Conservation (phyloP, 1,140 invertebrate species). For the Lepidurus packardi region DNA sequence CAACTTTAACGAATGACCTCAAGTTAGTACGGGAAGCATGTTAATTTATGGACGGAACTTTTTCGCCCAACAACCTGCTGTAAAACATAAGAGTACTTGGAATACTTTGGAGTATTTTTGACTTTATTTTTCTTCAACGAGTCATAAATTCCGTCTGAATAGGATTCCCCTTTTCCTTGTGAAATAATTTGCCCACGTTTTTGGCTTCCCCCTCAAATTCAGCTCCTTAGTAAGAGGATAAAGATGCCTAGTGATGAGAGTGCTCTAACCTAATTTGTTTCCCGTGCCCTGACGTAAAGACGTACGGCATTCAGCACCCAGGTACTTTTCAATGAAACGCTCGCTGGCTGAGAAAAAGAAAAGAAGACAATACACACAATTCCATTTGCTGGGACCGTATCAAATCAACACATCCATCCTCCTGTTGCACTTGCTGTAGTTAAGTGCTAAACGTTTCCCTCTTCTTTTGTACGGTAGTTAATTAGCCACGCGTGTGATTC, state of each 20-base stretch:
- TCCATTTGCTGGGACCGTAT: neutral
- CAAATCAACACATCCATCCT: no score
- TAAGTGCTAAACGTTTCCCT: no score
- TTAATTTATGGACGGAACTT: neutral
- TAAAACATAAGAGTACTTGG: neutral
- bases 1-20: neutral
- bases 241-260: neutral
- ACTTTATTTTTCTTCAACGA: neutral
- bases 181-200: neutral
- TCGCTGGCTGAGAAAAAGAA: neutral
- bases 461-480: neutral
- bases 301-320: neutral
- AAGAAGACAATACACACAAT: neutral
- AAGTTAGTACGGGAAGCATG: neutral
- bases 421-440: no score
- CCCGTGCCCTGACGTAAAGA: neutral
- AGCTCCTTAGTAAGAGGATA: neutral
- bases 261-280: neutral
- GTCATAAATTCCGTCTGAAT: neutral
- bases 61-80: neutral
- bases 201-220: neutral
- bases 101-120: neutral
- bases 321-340: neutral
- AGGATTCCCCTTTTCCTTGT: neutral
- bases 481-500: neutral